Evolutionary conservation across 2,113 vertebrate genomes (phyloP).

Genomic region (Carassius gibelio): DNA sequence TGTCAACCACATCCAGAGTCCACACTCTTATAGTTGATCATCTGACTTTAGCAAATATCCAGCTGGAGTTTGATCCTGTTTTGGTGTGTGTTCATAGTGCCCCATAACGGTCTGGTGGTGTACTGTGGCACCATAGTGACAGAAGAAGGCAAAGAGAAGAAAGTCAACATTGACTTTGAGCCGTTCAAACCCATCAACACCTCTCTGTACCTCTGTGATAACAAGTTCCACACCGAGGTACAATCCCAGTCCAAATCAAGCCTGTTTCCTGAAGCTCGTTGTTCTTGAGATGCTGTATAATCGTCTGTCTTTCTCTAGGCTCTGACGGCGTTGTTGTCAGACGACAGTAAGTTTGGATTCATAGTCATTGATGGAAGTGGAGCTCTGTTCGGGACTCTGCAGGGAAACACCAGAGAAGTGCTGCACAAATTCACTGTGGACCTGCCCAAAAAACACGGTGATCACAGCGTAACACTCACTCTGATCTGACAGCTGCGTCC

Average conservation of each 20-base stretch:
- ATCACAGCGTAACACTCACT: background rate
- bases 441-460: conserved; percentile 99
- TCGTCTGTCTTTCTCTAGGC: conserved; percentile 75
- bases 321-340: conserved; percentile 93
- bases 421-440: conserved; percentile 99
- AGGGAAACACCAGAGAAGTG: conserved; percentile 98
- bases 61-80: background rate
- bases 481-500: background rate
- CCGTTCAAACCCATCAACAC: conserved; percentile 99
- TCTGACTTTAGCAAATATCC: background rate
- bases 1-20: background rate
- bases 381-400: conserved; percentile 95
- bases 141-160: conserved; percentile 99
- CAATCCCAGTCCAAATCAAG: background rate
- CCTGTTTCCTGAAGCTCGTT: background rate
- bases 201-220: conserved; percentile 98
- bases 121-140: conserved; percentile 99
- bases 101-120: conserved; percentile 98
- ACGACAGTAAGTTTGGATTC: conserved; percentile 99
- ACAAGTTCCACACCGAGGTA: conserved; percentile 99
- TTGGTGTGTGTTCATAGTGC: conserved; percentile 79
- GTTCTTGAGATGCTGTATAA: background rate
- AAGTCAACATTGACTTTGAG: conserved; percentile 99
- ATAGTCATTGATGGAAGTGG: conserved; percentile 98
- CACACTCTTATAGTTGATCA: background rate